These are phyloP conservation scores for Oryctes rhinoceros DNA, from an alignment of 1,140 invertebrate species.

Conservation along the genomic window DNA sequence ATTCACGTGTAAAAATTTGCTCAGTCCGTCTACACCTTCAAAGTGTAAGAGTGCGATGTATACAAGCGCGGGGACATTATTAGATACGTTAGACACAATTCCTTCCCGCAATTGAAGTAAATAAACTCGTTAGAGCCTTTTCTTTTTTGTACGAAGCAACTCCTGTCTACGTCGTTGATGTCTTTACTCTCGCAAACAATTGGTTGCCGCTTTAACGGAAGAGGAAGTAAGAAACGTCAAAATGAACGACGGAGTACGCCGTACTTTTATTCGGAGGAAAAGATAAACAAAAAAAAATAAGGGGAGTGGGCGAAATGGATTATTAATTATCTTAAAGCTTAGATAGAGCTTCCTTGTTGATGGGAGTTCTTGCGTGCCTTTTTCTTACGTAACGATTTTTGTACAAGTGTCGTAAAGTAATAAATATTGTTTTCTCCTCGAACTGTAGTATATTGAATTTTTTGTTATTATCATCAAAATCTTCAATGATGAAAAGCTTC, in stretches of 20 bases:
- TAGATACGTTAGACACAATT: not conserved
- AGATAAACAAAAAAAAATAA: not conserved
- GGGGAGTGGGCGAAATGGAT: not conserved
- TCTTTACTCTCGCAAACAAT: not conserved
- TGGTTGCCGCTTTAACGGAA: not conserved
- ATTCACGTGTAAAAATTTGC: conserved; percentile 18
- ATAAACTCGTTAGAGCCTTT: conserved; percentile 9
- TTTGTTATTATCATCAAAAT: no score
- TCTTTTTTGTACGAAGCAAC: not conserved
- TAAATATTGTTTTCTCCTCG: no score
- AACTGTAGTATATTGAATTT: no score
- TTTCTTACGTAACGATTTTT: not conserved
- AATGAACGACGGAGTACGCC: not conserved
- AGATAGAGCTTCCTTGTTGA: not conserved
- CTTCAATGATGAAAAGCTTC: no score
- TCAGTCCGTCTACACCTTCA: not conserved
- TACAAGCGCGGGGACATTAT: not conserved
- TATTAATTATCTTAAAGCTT: conserved; percentile 7
- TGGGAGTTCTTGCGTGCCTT: not conserved
- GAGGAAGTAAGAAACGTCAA: not conserved
- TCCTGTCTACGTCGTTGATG: not conserved
- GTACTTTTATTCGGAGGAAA: not conserved
- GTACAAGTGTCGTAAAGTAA: not conserved
- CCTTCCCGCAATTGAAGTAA: conserved; percentile 21
- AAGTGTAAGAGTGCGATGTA: not conserved